phyloP scores from a whole-genome alignment of 2,888 invertebrate genomes.

The Allolobophora icterica region DNA sequence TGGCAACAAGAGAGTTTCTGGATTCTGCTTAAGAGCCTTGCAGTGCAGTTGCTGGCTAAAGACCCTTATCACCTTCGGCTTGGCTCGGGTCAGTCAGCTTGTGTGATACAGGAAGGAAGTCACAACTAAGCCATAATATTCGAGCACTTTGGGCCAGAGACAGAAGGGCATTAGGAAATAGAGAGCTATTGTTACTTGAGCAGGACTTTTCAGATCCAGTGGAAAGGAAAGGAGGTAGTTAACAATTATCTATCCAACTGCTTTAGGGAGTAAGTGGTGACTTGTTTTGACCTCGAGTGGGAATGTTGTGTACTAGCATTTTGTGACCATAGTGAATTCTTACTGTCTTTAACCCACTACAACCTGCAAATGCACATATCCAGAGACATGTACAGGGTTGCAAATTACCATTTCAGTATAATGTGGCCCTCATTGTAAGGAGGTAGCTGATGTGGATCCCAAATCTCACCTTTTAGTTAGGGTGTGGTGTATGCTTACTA shows the following conservation, averaged over 20 bases:
- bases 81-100: not conserved
- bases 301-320: no score
- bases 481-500: no score
- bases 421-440: no score
- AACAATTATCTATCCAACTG: not conserved
- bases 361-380: no score
- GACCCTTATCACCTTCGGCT: not conserved
- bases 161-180: constrained; percentile 17
- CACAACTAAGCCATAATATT: not conserved
- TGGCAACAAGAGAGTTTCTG: not conserved
- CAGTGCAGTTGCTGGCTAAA: not conserved
- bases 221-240: not conserved
- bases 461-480: no score
- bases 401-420: no score
- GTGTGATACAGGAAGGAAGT: not conserved
- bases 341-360: no score
- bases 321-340: no score
- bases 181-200: not conserved
- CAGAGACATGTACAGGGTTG: no score
- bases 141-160: not conserved
- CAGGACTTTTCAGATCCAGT: not conserved
- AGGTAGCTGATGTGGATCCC: no score
- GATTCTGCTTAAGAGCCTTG: not conserved
- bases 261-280: not conserved
- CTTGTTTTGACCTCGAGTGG: not conserved